Conservation (phyloP, 2,797 vertebrate species). For the Champsocephalus esox region DNA sequence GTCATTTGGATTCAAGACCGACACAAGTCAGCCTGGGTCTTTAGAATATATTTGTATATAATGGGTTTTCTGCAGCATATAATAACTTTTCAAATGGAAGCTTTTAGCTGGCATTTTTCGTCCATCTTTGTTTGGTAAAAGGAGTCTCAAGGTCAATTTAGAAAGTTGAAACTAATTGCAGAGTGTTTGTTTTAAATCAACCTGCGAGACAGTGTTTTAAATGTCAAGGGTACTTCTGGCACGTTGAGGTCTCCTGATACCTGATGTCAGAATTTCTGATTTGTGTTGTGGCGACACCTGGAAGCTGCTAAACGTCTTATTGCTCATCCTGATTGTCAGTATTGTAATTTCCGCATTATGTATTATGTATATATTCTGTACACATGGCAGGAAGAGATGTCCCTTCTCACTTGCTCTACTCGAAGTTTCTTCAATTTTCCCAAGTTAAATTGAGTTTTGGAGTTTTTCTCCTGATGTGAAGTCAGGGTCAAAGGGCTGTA, state of each 20-base stretch:
- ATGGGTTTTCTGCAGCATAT: constrained; percentile 12
- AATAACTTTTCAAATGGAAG: constrained; percentile 6
- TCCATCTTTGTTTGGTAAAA: constrained; percentile 30
- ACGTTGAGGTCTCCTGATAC: not conserved
- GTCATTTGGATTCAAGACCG: constrained; percentile 39
- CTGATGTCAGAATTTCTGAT: not conserved
- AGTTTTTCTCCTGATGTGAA: too few relatives aligned
- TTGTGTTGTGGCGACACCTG: not conserved
- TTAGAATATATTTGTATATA: constrained; percentile 8
- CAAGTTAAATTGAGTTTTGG: too few relatives aligned
- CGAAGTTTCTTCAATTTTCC: too few relatives aligned
- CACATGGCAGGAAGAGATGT: too few relatives aligned
- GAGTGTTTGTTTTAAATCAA: constrained; percentile 1
- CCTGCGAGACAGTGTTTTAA: not conserved
- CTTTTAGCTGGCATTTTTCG: constrained; percentile 21
- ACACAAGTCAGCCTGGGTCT: constrained; percentile 14
- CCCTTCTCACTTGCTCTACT: too few relatives aligned
- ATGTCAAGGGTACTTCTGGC: not conserved
- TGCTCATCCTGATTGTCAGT: too few relatives aligned
- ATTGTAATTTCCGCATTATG: not conserved
- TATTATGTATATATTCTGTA: not conserved
- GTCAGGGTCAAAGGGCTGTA: too few relatives aligned
- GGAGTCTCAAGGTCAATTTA: constrained; percentile 24
- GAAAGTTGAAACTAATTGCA: not conserved
- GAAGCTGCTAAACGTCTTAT: not conserved